These are phyloP conservation scores for Criorhina ranunculi DNA, from an alignment of 2,888 invertebrate species.

Conservation along the genomic window DNA sequence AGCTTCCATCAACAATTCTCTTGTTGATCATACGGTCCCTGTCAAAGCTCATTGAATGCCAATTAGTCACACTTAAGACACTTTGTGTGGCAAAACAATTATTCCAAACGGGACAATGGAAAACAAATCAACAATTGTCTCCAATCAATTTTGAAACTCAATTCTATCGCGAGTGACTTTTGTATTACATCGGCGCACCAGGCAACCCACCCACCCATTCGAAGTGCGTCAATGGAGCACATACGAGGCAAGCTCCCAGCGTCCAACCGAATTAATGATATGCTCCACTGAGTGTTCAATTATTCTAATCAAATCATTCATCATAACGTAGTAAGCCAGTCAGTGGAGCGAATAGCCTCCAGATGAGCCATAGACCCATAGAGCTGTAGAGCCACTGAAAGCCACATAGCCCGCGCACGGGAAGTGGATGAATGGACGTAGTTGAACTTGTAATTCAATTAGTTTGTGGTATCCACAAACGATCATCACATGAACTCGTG, in stretches of 20 bases:
- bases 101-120: slow-evolving; percentile 14
- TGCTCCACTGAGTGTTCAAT: slow-evolving; percentile 54
- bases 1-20: neutral
- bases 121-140: slow-evolving; percentile 31
- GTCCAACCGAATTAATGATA: slow-evolving; percentile 20
- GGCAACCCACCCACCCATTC: slow-evolving; percentile 8
- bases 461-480: slow-evolving; percentile 66
- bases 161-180: slow-evolving; percentile 20
- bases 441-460: slow-evolving; percentile 65
- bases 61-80: slow-evolving; percentile 51
- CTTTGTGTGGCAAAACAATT: slow-evolving; percentile 31
- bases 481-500: slow-evolving; percentile 69
- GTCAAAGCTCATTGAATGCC: slow-evolving; percentile 19
- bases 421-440: slow-evolving; percentile 28
- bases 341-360: neutral
- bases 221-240: slow-evolving; percentile 53
- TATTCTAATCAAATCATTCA: slow-evolving; percentile 62
- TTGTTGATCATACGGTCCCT: neutral
- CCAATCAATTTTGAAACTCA: slow-evolving; percentile 50
- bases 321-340: slow-evolving; percentile 21
- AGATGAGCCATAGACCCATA: slow-evolving; percentile 21
- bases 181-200: slow-evolving; percentile 4
- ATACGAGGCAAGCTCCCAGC: neutral
- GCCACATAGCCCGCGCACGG: neutral
- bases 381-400: neutral